Evolutionary conservation across 2,888 invertebrate genomes (phyloP), one percentile per base, ranked within the genome.

Genomic region (Pterostichus madidus): DNA sequence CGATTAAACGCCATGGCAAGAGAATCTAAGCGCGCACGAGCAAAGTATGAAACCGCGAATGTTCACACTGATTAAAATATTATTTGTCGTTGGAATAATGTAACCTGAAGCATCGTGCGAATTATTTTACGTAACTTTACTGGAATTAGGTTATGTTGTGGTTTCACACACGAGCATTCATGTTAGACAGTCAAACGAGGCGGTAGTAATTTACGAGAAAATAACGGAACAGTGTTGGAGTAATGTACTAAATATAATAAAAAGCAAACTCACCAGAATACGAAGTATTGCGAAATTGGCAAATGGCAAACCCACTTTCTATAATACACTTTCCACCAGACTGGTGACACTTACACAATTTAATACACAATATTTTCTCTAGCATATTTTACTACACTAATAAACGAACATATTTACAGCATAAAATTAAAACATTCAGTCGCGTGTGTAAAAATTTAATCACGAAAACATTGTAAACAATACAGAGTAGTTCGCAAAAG

Each of bases 301-400:
- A 86, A 87, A 87, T 86, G 86, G 87, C 87, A 88, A 89, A 89
- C 87, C 89, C 89, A 89, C 89, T 89, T 89, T 89, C 89, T 89
- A 89, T 85, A 86, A 87, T 87, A 87, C 89, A 88, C 89, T 88
- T 89, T 86, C 85, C 86, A 88, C 87, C 85, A 84, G 85, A 84
- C 85, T 87, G 87, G 86, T 84, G 84, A 87, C 88, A 89, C 88
- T 87, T 87, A 86, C 88, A 89, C 88, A 88, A 88, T 88, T 88
- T 87, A 84, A 87, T 85, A 87, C 88, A 88, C 88, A 87, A 86
- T 87, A 88, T 87, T 87, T 85, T 86, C 86, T 86, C 84, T 87
- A 86, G 87, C 88, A 88, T 88, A 86, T 87, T 88, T 87, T 86
- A 86, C 83, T 85, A 84, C 88, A 88, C 87, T 86, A 85, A 85